phyloP scores from a whole-genome alignment of 64 coral and sea anemone species.

The Acropora yongei region DNA sequence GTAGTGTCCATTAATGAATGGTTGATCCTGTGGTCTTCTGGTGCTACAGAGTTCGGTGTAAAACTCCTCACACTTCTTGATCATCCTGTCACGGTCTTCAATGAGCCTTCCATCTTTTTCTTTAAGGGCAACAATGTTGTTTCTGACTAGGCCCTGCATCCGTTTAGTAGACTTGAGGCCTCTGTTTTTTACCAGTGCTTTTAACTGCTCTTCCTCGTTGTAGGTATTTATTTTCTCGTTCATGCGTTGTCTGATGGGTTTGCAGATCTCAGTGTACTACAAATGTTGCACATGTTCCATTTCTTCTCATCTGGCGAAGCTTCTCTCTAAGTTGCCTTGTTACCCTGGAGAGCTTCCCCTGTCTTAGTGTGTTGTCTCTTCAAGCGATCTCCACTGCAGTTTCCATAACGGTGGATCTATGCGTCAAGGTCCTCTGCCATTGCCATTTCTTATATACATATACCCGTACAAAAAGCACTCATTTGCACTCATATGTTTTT shows the following conservation, averaged over 20 bases:
- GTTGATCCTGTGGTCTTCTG: constrained; percentile 8
- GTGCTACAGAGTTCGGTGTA: neutral
- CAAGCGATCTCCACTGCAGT: neutral
- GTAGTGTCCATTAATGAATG: neutral
- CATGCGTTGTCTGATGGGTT: neutral
- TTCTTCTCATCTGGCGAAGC: no score
- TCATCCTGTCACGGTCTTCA: constrained; percentile 11
- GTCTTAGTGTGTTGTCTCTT: neutral
- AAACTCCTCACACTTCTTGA: neutral
- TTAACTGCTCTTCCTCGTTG: neutral
- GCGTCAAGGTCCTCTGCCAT: neutral
- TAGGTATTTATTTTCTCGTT: neutral
- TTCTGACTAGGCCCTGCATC: neutral
- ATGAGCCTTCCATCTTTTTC: neutral
- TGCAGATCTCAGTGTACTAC: neutral
- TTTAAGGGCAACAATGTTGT: neutral
- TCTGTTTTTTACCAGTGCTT: neutral
- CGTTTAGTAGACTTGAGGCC: neutral
- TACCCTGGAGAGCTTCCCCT: neutral
- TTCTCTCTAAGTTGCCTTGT: neutral
- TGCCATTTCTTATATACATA: neutral
- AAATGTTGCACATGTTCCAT: neutral
- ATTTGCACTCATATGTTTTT: no score
- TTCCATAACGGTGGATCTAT: neutral
- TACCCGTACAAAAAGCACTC: no score